Base-by-base conservation (phyloP, 92 coral and sea anemone species). In the Diadumene lineata region DNA sequence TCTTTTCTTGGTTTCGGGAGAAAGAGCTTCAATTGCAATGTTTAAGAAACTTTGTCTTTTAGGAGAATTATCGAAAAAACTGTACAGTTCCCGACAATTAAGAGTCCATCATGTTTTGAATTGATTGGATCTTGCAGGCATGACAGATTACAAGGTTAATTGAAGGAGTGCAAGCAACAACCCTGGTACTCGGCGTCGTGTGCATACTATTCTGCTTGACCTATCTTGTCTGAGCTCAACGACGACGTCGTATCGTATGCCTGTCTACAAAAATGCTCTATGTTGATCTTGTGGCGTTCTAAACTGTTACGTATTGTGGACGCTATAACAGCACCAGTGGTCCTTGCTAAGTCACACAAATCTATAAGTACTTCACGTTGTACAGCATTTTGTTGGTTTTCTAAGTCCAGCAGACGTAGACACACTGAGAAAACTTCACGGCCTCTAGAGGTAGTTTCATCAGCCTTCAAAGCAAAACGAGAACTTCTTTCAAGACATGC, bases 111-210 rank as follows among this genome's bases (percentile, higher is more conserved):
- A 76, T 86, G 51, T 82, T 86, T 34, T 67, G 86, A 26, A 84
- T 60, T 53, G 68, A 62, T 22, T 34, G 57, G 66, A 76, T 72
- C 61, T 82, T 63, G 76, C 91, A 86, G 69, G 69, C 73, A 38
- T 68, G 56, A 34, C 73, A 68, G 19, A 68, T 68, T 1, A 68
- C 73, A 22, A 68, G 56, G 27, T n/a, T n/a, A n/a, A n/a, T 68
- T 68, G 7, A 68, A 27, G 29, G 56, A 34, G 44, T 68, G 73
- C 0, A 64, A 80, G 80, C 83, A 69, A 57, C 87, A 81, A 18
- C 87, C 80, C 74, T 86, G 90, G 51, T 81, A 81, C 22, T 81
- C 87, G 48, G 87, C 87, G 50, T 86, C 79, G 1, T 83, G 84
- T 75, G 83, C 80, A 70, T 1, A 50, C 43, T 62, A 62, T 61